Base-by-base conservation (phyloP, 2,888 invertebrate species). In the Drosophila stalkeri region DNA sequence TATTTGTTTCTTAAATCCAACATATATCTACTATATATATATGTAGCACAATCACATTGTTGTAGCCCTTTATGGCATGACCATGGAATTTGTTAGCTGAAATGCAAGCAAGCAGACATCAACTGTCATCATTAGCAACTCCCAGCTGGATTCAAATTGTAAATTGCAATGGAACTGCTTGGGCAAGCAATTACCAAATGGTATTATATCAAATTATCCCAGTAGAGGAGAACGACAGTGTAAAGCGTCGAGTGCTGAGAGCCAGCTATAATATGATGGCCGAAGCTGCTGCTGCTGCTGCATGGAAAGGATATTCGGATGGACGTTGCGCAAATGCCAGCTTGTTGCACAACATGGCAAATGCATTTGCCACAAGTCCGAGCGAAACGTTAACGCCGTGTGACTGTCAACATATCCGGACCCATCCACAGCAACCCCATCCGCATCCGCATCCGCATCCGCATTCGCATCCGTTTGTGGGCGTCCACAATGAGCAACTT, bases 281-380 rank as follows among this genome's bases (percentile, higher is more conserved):
- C 18, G 51, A 9, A 16, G 47, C 27, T 27, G 23, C 37, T 20
- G 52, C 4, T 35, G 4, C 14, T 14, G 37, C 37, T 37, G 23
- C 16, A 7, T 18, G 23, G 54, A 11, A 23, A 12, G 18, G 33
- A 20, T 18, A 37, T 12, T 27, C n/a, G 44, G 57, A 23, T 35
- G n/a, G 39, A 33, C n/a, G 33, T 41, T 44, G 35, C 49, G 23
- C 23, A 44, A 55, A 59, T 74, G 74, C 60, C 81, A 75, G 76
- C 75, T 81, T 79, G 72, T 78, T 80, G 81, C 75, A 78, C 63
- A 64, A 75, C 63, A 66, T 72, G 64, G 63, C 60, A 75, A 84
- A 80, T 82, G 82, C 82, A 82, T 80, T 84, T 75, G 66, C 80
- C 74, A 72, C 46, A 64, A 72, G 64, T 71, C 70, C 62, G 63